phyloP scores from a whole-genome alignment of 2,113 vertebrate species.

The Petrocephalus microphthalmus region DNA sequence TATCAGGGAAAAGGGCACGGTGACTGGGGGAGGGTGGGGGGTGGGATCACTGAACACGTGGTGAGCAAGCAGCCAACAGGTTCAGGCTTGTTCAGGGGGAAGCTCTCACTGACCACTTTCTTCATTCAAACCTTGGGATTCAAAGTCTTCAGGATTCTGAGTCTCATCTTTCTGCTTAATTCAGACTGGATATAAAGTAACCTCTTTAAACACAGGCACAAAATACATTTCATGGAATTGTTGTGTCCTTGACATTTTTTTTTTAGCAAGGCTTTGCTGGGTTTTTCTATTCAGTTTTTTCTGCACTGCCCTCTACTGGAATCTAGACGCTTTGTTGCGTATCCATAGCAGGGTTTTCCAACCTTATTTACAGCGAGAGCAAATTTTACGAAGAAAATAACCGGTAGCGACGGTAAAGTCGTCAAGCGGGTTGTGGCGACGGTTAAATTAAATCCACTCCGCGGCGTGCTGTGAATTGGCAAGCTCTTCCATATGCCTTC shows the following conservation, averaged over 20 bases:
- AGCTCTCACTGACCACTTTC: neutral
- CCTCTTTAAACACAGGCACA: neutral
- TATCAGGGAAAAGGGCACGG: neutral
- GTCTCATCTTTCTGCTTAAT: neutral
- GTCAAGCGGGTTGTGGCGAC: neutral
- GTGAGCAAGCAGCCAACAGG: neutral
- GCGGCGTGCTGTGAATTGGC: neutral
- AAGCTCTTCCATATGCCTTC: neutral
- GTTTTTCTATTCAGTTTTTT: neutral
- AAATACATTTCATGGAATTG: neutral
- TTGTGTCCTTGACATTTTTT: neutral
- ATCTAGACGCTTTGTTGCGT: neutral
- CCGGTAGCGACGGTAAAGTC: neutral
- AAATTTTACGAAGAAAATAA: neutral
- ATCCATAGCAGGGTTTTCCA: neutral
- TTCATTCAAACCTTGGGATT: neutral
- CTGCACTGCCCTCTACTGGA: slow-evolving; percentile 11
- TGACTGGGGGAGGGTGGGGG: neutral
- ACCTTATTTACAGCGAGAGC: neutral
- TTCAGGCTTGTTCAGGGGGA: neutral
- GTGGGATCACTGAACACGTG: neutral
- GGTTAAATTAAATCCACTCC: neutral
- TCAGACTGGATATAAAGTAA: neutral
- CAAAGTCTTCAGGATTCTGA: neutral
- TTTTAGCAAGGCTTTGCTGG: neutral